phyloP scores from a whole-genome alignment of 2,113 vertebrate genomes.

The Sturnira hondurensis region DNA sequence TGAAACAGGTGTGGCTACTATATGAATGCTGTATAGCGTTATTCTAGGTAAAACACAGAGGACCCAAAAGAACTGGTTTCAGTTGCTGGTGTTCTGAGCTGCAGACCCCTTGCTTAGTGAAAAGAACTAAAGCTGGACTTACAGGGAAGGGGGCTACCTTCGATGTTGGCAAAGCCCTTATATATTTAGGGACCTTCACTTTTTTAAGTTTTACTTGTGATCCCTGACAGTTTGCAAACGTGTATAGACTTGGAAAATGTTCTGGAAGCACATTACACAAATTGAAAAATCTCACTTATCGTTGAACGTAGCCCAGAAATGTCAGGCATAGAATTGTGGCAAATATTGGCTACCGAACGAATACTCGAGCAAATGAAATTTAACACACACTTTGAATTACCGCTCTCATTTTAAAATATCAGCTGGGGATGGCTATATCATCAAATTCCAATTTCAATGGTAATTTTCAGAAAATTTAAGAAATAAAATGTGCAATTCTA shows the following conservation, averaged over 20 bases:
- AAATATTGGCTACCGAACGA: not conserved
- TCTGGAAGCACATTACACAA: not conserved
- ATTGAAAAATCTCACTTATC: not conserved
- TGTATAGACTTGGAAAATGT: not conserved
- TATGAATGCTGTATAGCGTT: not conserved
- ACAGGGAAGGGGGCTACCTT: not conserved
- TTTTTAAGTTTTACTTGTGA: not conserved
- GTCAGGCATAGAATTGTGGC: not conserved
- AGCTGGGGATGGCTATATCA: not conserved
- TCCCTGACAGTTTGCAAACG: not conserved
- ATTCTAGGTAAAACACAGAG: not conserved
- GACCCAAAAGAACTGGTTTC: not conserved
- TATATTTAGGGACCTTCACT: not conserved
- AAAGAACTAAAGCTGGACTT: not conserved
- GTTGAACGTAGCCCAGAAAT: not conserved
- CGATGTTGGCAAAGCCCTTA: not conserved
- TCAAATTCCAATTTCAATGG: not conserved
- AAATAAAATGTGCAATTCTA: not conserved
- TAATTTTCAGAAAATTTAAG: not conserved
- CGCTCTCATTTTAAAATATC: slow-evolving; percentile 5
- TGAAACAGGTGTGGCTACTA: not conserved
- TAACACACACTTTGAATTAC: not conserved
- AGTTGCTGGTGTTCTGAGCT: not conserved
- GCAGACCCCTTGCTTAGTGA: not conserved
- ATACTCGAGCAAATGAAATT: not conserved